Conservation (phyloP, 2,797 vertebrate genomes). For the Dendrocincla tyrannina region DNA sequence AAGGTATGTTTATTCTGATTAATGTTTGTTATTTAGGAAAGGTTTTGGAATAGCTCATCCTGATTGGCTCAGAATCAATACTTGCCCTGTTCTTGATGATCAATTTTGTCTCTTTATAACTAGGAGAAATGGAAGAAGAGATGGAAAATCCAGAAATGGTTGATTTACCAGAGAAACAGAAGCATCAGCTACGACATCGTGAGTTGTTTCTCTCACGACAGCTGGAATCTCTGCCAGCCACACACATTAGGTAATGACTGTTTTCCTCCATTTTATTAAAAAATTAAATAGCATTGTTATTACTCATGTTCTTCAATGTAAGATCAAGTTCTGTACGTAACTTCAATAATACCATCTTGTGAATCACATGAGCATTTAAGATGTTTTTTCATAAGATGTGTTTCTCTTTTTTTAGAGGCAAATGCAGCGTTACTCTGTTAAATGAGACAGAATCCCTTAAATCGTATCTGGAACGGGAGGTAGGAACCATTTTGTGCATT, state of each 20-base stretch:
- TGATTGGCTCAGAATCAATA: neutral
- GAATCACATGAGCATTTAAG: neutral
- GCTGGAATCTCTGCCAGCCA: conserved; percentile 94
- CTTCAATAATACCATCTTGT: neutral
- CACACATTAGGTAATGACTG: conserved; percentile 90
- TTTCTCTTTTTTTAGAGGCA: conserved; percentile 84
- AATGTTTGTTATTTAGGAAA: neutral
- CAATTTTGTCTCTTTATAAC: neutral
- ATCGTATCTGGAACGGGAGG: conserved; percentile 97
- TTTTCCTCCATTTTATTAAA: neutral
- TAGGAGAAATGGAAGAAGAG: conserved; percentile 97
- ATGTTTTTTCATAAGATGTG: neutral
- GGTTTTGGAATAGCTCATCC: neutral
- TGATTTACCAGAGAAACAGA: conserved; percentile 93
- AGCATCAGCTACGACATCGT: conserved; percentile 94
- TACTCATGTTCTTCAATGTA: neutral
- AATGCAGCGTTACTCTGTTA: conserved; percentile 97
- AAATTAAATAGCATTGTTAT: neutral
- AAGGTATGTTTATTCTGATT: neutral
- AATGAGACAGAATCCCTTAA: conserved; percentile 97
- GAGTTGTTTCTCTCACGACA: conserved; percentile 96
- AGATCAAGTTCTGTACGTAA: neutral
- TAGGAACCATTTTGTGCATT: conserved; percentile 70
- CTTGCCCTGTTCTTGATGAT: neutral
- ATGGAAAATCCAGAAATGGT: conserved; percentile 95